phyloP scores from a whole-genome alignment of 2,113 vertebrate genomes.

The Tauraco erythrolophus region DNA sequence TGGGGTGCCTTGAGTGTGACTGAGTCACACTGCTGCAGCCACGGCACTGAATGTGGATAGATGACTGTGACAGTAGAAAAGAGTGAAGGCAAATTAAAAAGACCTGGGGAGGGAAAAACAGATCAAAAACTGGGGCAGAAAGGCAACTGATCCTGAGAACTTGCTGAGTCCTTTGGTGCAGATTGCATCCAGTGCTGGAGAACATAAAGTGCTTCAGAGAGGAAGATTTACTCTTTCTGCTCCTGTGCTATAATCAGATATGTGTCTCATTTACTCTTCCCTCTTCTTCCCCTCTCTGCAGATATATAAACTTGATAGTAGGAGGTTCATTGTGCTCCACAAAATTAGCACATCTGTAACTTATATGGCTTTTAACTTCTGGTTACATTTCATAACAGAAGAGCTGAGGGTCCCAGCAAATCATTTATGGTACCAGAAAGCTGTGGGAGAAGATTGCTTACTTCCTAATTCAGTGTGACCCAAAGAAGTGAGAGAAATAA shows the following conservation, averaged over 20 bases:
- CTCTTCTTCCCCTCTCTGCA: conserved; percentile 4
- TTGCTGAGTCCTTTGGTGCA: background rate
- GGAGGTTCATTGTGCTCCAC: conserved; percentile 16
- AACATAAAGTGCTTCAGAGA: background rate
- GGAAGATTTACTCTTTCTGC: background rate
- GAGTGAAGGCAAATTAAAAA: background rate
- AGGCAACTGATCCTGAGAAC: background rate
- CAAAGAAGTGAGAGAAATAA: conserved; percentile 73
- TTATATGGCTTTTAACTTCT: conserved; percentile 59
- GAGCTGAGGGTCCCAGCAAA: conserved; percentile 50
- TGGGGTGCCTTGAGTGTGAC: background rate
- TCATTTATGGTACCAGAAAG: conserved; percentile 64
- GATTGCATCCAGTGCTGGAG: background rate
- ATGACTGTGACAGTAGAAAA: background rate
- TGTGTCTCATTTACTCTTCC: conserved; percentile 21
- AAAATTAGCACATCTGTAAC: conserved; percentile 58
- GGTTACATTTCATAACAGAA: conserved; percentile 49
- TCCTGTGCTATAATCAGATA: background rate
- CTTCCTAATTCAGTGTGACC: conserved; percentile 67
- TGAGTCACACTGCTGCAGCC: background rate
- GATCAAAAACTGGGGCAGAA: background rate
- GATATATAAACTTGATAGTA: background rate
- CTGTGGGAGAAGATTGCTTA: conserved; percentile 66
- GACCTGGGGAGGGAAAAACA: background rate
- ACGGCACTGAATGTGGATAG: background rate